A percentile compares a stretch with the other conserved stretches of the same genome.
Conservation (phyloP, 2,113 vertebrate species). For the Centropristis striata region DNA sequence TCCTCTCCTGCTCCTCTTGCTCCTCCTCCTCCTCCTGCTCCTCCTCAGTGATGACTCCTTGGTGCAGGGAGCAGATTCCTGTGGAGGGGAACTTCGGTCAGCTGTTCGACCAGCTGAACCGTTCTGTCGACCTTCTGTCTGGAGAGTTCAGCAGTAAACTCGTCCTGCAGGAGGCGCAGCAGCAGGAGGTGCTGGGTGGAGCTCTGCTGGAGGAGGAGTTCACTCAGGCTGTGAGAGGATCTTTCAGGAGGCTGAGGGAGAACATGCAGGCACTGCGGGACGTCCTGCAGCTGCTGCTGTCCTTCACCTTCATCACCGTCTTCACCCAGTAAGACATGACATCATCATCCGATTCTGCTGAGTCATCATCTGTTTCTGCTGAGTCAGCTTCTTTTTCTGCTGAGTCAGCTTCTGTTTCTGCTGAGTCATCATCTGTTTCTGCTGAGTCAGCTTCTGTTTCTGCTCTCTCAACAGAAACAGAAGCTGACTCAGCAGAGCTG, state of each 20-base stretch:
- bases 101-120: constrained; percentile 87
- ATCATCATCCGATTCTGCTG: background rate
- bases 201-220: constrained; percentile 40
- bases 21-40: too few relatives aligned
- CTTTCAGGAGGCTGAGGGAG: constrained; percentile 3
- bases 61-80: constrained; percentile 88
- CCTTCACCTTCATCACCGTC: constrained; percentile 70
- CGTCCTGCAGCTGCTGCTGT: constrained; percentile 55
- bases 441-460: too few relatives aligned
- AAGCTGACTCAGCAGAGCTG: too few relatives aligned
- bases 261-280: background rate
- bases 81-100: constrained; percentile 94
- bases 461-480: too few relatives aligned
- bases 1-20: accelerated
- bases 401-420: too few relatives aligned
- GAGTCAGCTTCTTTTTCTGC: too few relatives aligned
- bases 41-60: constrained; percentile 82
- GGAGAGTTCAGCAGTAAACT: constrained; percentile 85
- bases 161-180: constrained; percentile 64
- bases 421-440: too few relatives aligned
- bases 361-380: too few relatives aligned
- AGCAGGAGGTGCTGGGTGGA: constrained; percentile 43
- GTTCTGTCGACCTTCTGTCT: constrained; percentile 80
- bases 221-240: background rate
- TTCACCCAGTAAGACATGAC: constrained; percentile 55